phyloP scores from a whole-genome alignment of 2,113 vertebrate genomes.

The Archocentrus centrarchus region DNA sequence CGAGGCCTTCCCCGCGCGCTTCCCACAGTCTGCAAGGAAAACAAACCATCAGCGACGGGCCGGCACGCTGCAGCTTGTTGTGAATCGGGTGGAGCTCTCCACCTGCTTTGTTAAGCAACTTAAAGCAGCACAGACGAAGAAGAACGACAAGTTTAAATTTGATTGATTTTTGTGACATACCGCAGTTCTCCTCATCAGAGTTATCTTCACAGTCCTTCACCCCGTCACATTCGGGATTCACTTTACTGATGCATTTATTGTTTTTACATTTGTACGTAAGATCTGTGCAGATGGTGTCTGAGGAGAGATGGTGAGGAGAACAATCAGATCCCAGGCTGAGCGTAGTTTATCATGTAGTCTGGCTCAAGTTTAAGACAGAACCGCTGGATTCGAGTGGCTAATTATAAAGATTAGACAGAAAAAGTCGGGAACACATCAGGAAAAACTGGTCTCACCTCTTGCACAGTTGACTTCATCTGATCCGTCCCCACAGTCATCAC shows the following conservation, averaged over 20 bases:
- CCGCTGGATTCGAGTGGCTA: too few species aligned
- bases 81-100: background rate
- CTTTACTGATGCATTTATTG: conserved; percentile 84
- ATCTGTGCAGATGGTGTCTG: conserved; percentile 72
- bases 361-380: too few species aligned
- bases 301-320: background rate
- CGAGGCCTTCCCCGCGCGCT: conserved; percentile 76
- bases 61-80: background rate
- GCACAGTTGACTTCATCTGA: conserved; percentile 86
- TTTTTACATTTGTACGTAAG: conserved; percentile 85
- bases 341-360: too few species aligned
- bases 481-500: conserved; percentile 84
- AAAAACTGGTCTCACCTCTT: conserved; percentile 68
- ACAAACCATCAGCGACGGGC: background rate
- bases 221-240: conserved; percentile 89
- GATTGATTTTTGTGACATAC: conserved; percentile 71
- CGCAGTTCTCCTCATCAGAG: conserved; percentile 88
- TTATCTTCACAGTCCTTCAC: conserved; percentile 84
- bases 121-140: background rate
- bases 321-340: background rate
- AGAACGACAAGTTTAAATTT: background rate
- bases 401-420: too few species aligned
- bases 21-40: conserved; percentile 85
- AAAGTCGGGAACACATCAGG: too few species aligned
- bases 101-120: background rate